Evolutionary conservation across 2,888 invertebrate genomes (phyloP).

Genomic region (Plebejus anna): DNA sequence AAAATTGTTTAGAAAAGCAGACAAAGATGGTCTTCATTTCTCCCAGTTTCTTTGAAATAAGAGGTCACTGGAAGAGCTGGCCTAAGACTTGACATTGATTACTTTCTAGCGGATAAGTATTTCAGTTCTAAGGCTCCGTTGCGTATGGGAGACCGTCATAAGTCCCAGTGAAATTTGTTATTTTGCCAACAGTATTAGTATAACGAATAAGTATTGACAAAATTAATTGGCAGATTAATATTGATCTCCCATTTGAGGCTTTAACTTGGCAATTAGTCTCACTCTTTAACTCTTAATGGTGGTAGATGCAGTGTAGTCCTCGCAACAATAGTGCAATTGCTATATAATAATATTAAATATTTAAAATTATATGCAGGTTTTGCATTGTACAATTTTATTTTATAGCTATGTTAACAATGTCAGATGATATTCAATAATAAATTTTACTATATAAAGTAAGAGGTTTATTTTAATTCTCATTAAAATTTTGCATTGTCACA

Average conservation of each 20-base stretch:
- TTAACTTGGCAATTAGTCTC: slow-evolving; percentile 57
- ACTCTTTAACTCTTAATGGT: slow-evolving; percentile 57
- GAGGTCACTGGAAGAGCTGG: slow-evolving; percentile 57
- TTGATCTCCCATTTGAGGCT: slow-evolving; percentile 68
- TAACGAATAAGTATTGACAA: slow-evolving; percentile 64
- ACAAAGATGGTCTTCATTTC: slow-evolving; percentile 36
- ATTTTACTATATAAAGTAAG: slow-evolving; percentile 73
- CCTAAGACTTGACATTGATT: slow-evolving; percentile 62
- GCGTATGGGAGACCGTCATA: slow-evolving; percentile 49
- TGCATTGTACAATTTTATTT: slow-evolving; percentile 79
- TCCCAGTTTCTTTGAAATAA: slow-evolving; percentile 46
- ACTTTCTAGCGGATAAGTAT: slow-evolving; percentile 58
- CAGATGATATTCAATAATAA: slow-evolving; percentile 74
- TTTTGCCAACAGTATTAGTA: slow-evolving; percentile 74
- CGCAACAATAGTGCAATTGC: slow-evolving; percentile 79
- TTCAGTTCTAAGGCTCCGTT: slow-evolving; percentile 58
- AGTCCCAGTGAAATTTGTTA: slow-evolving; percentile 68
- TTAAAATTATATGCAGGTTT: slow-evolving; percentile 72
- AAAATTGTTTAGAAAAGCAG: not conserved
- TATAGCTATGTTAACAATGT: slow-evolving; percentile 72
- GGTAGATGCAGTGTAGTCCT: slow-evolving; percentile 75
- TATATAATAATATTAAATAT: slow-evolving; percentile 59
- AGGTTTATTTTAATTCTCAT: slow-evolving; percentile 67
- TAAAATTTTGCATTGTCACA: slow-evolving; percentile 54
- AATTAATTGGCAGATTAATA: slow-evolving; percentile 60